Conservation (phyloP, 2,888 invertebrate species). For the Masnerella sp. region DNA sequence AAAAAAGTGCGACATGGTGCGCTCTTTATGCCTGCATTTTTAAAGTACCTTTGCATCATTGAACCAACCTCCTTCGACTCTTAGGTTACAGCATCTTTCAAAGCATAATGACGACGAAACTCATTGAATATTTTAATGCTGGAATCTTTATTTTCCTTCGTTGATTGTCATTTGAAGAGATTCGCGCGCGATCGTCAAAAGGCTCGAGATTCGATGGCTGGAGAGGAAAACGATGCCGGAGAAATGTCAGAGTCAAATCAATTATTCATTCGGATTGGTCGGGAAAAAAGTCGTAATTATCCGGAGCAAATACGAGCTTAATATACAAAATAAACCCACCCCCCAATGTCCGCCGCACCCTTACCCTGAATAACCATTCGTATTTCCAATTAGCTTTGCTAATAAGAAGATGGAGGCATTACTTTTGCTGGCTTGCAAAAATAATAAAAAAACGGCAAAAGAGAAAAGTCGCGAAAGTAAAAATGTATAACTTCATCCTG, state of each 20-base stretch:
- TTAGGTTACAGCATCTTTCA: slow-evolving; percentile 63
- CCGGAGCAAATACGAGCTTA: slow-evolving; percentile 77
- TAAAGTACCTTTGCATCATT: slow-evolving; percentile 64
- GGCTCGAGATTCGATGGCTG: slow-evolving; percentile 52
- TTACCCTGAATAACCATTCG: slow-evolving; percentile 78
- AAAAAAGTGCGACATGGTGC: slow-evolving; percentile 56
- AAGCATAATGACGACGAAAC: slow-evolving; percentile 64
- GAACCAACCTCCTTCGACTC: slow-evolving; percentile 57
- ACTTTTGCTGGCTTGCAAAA: slow-evolving; percentile 67
- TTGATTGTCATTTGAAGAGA: slow-evolving; percentile 76
- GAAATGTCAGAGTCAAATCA: slow-evolving; percentile 71
- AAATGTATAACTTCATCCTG: slow-evolving; percentile 78
- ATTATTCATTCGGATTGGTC: slow-evolving; percentile 77
- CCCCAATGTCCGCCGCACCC: slow-evolving; percentile 66
- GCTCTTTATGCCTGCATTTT: slow-evolving; percentile 62
- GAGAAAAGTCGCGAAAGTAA: slow-evolving; percentile 64
- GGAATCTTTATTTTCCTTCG: slow-evolving; percentile 72
- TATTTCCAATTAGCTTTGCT: slow-evolving; percentile 78
- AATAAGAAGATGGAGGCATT: slow-evolving; percentile 77
- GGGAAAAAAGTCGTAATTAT: slow-evolving; percentile 78
- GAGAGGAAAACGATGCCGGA: slow-evolving; percentile 56
- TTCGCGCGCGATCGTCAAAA: slow-evolving; percentile 64
- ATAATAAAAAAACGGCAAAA: slow-evolving; percentile 48
- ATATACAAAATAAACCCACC: slow-evolving; percentile 73
- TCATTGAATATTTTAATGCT: slow-evolving; percentile 75